Conservation (phyloP, 2,888 invertebrate genomes). For the Mythimna impura region DNA sequence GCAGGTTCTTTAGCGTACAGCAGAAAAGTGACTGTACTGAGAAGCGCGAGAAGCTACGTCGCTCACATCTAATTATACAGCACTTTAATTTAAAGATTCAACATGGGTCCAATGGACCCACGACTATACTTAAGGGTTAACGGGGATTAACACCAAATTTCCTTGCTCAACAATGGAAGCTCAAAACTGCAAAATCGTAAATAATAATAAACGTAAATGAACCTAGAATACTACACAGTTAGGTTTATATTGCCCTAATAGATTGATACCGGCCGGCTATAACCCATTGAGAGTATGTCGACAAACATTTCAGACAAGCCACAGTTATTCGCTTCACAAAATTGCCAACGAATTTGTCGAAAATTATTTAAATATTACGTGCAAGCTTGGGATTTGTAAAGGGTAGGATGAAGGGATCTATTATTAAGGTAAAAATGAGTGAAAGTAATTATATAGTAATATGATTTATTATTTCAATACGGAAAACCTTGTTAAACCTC, state of each 20-base stretch:
- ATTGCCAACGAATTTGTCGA: constrained; percentile 22
- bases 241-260: constrained; percentile 17
- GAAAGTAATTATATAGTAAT: too few relatives aligned
- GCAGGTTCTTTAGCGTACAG: too few relatives aligned
- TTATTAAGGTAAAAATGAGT: neutral
- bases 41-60: too few relatives aligned
- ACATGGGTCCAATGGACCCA: too few relatives aligned
- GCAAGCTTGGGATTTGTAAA: constrained; percentile 21
- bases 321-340: constrained; percentile 32
- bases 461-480: neutral
- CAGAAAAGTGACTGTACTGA: too few relatives aligned
- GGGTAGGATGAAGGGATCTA: constrained; percentile 3
- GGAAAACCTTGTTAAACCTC: neutral
- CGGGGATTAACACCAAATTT: neutral
- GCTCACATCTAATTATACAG: too few relatives aligned
- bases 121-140: too few relatives aligned
- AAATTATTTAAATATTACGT: constrained; percentile 25
- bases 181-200: neutral
- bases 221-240: neutral
- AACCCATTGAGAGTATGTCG: constrained; percentile 28
- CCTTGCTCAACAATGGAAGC: neutral
- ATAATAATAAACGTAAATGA: neutral
- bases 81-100: too few relatives aligned
- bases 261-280: constrained; percentile 19
- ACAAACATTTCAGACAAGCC: constrained; percentile 48